Base-by-base conservation (phyloP, 2,113 vertebrate genomes). In the Oryzias melastigma region DNA sequence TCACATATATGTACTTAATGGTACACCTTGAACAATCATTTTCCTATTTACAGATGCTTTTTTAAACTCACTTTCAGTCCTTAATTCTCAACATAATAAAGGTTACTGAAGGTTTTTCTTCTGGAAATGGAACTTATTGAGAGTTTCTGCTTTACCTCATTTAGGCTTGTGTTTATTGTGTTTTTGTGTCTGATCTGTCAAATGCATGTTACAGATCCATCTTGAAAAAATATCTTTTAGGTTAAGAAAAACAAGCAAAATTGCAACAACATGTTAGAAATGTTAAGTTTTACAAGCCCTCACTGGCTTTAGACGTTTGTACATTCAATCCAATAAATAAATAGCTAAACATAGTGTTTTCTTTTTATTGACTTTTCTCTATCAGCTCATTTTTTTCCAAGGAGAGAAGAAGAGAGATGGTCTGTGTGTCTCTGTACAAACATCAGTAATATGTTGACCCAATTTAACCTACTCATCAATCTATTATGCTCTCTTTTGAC, bases 321-420 rank as follows among this genome's bases (percentile, higher is more conserved):
- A 12, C 43, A 45, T 62, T 43, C 65, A 68, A 69, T 54, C 8
- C 41, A 19, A 35, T 65, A 19, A 78, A 60, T 61, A 27, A n/a
- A n/a, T n/a, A n/a, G 35, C 14, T 42, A 51, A 55, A 45, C 20
- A 55, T 42, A 41, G 50, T 45, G 15, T 68, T 44, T 49, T 49
- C 12, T 22, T 48, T 15, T 18, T 47, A 17, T 17, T 44, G 17
- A 17, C 43, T 65, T 49, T 41, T 58, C 27, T 72, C 42, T 19
- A 45, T 15, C 41, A 27, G 4, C 13, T 24, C n/a, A 12, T 18
- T 40, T 56, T 41, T 40, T 17, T 2, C n/a, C 14, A 6, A 22
- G 16, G 35, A 44, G 4, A 40, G 6, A 13, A 44, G 4, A 1
- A 45, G 7, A 64, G 4, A 58, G 22, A 58, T 29, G 16, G 40